Percentiles rank a stretch among this genome's conserved stretches.
These are phyloP conservation scores for Chlorodrepanis virens DNA, from an alignment of 2,113 vertebrate species.

Conservation along the genomic window DNA sequence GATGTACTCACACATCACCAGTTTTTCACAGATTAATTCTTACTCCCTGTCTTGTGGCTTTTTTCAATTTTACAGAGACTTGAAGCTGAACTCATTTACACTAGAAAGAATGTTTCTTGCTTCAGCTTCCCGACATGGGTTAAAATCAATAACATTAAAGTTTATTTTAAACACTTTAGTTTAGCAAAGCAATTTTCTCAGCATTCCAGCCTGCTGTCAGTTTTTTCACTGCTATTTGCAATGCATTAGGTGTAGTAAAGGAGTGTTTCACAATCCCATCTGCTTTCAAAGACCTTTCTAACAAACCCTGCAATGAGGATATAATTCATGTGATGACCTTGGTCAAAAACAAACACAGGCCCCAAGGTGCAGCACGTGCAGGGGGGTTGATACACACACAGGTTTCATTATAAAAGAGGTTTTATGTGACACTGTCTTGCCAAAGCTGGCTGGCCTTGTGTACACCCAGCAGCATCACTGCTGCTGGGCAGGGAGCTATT, in stretches of 20 bases:
- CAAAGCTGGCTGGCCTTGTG: background rate
- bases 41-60: background rate
- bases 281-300: conserved; percentile 39
- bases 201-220: conserved; percentile 37
- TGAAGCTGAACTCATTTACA: background rate
- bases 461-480: background rate
- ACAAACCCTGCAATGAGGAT: conserved; percentile 18
- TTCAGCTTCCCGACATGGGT: background rate
- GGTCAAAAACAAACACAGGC: conserved; percentile 51
- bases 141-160: conserved; percentile 32
- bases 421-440: conserved; percentile 4
- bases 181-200: conserved; percentile 50
- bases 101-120: conserved; percentile 9
- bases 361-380: conserved; percentile 45
- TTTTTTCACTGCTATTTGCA: conserved; percentile 53
- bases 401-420: conserved; percentile 2
- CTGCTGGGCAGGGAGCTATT: background rate
- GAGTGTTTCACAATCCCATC: conserved; percentile 37
- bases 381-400: background rate
- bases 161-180: conserved; percentile 60
- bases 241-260: conserved; percentile 43
- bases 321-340: conserved; percentile 57
- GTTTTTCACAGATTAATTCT: conserved; percentile 5
- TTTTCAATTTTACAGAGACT: background rate
- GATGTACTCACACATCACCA: background rate